Conservation (phyloP, 2,797 vertebrate genomes). For the Schizopygopsis pylzovi region DNA sequence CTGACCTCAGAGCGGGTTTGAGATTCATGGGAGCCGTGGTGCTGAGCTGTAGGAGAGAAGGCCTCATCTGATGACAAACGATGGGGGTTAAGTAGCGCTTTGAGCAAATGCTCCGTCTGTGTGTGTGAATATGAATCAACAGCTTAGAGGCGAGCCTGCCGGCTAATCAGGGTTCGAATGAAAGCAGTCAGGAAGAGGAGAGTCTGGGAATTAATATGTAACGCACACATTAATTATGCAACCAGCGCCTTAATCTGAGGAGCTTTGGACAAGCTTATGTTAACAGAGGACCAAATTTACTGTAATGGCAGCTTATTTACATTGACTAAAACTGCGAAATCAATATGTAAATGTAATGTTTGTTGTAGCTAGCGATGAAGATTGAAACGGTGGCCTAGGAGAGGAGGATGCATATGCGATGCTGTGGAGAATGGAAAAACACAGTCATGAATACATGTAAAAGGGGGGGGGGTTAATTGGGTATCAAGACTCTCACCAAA, state of each 20-base stretch:
- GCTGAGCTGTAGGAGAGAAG: constrained; percentile 17
- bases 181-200: constrained; percentile 72
- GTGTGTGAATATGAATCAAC: constrained; percentile 82
- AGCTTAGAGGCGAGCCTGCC: constrained; percentile 79
- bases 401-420: constrained; percentile 86
- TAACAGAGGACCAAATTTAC: constrained; percentile 99
- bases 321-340: constrained; percentile 99
- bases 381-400: constrained; percentile 83
- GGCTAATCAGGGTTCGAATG: constrained; percentile 80
- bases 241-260: constrained; percentile 92
- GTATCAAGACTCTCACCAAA: constrained; percentile 1
- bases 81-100: constrained; percentile 83
- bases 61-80: constrained; percentile 75
- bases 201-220: constrained; percentile 87
- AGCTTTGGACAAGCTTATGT: constrained; percentile 98
- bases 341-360: constrained; percentile 99
- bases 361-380: constrained; percentile 99
- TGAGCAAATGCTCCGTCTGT: constrained; percentile 78
- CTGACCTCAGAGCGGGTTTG: constrained; percentile 28
- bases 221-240: constrained; percentile 94
- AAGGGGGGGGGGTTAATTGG: background rate
- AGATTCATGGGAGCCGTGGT: constrained; percentile 39
- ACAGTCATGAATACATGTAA: constrained; percentile 57
- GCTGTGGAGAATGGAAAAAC: constrained; percentile 70
- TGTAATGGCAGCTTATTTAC: constrained; percentile 99